These are phyloP conservation scores for Aphelocoma coerulescens DNA, from an alignment of 2,113 vertebrate species.

Conservation along the genomic window DNA sequence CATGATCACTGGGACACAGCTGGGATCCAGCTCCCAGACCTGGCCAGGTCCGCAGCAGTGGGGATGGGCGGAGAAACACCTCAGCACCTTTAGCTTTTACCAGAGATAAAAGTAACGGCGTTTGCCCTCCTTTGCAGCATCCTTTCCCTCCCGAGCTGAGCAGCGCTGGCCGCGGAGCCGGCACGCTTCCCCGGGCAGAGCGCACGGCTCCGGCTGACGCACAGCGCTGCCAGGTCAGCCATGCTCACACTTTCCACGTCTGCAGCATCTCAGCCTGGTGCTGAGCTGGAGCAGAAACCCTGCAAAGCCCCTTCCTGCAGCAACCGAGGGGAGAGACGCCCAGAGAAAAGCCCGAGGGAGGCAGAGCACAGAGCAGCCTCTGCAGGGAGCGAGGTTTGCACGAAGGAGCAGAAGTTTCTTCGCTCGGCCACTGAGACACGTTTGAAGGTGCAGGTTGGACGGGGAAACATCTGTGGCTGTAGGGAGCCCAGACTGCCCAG, in stretches of 20 bases:
- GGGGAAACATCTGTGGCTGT: neutral
- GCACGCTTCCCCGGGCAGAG: neutral
- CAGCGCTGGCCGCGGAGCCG: neutral
- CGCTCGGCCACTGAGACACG: neutral
- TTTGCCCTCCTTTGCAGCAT: neutral
- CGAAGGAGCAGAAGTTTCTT: neutral
- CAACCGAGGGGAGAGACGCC: neutral
- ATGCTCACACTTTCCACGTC: neutral
- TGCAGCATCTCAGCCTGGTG: neutral
- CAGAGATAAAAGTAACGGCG: neutral
- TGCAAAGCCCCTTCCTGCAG: neutral
- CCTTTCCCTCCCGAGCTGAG: neutral
- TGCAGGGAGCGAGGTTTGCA: neutral
- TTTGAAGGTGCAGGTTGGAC: neutral
- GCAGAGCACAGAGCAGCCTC: neutral
- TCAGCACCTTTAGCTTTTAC: neutral
- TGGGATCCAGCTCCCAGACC: neutral
- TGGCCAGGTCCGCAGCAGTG: neutral
- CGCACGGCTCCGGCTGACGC: neutral
- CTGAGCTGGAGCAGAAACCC: neutral
- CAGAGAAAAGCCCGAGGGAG: neutral
- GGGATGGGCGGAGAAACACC: neutral
- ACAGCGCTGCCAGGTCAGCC: neutral
- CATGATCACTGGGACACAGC: accelerated
- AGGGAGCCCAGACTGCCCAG: neutral